Evolutionary conservation across 2,888 invertebrate species (phyloP), one percentile per base, ranked within the genome.

Genomic region (Margaritifera margaritifera): DNA sequence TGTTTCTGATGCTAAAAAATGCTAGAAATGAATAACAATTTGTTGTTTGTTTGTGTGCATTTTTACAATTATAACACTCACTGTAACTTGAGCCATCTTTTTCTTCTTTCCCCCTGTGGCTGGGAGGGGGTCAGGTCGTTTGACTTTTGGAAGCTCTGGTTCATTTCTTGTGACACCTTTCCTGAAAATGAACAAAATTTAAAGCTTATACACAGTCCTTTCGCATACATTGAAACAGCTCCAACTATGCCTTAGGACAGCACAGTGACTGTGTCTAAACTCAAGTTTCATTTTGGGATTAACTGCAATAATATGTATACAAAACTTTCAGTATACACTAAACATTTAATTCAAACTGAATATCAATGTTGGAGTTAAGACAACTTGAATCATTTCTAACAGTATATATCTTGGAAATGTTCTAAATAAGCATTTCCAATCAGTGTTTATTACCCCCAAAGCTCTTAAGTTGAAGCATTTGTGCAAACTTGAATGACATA

Each of bases 81-180:
- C 88, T 15, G 81, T 80, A 62, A 88, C 85, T 69, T 80, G 81
- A 51, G 84, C 84, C 55, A 80, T 82, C 75, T 86, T 86, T 76
- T 81, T 86, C 63, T 84, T 84, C 64, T 84, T 85, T 6, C 83
- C 82, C 2, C 83, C 86, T 57, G 84, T 71, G 15, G 82, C 72
- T 8, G 80, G 72, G 8, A 79, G 78, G 2, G 76, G 71, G 50
- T 87, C 86, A 24, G 80, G 74, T 66, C 78, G 77, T 72, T 82
- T 79, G 20, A 88, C 88, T 72, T 87, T 87, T 19, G 88, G 85
- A 52, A 82, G 83, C 59, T 80, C 80, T 57, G 84, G 81, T 8
- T 80, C 84, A 71, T 84, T 83, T 67, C 89, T 77, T 68, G 88
- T 88, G 2, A 87, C 87, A 62, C 82, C 72, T 25, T 86, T 86